Percentiles rank a stretch among this genome's conserved stretches.
Evolutionary conservation across 1,140 invertebrate species (phyloP).

Genomic region (Megathymus violae): DNA sequence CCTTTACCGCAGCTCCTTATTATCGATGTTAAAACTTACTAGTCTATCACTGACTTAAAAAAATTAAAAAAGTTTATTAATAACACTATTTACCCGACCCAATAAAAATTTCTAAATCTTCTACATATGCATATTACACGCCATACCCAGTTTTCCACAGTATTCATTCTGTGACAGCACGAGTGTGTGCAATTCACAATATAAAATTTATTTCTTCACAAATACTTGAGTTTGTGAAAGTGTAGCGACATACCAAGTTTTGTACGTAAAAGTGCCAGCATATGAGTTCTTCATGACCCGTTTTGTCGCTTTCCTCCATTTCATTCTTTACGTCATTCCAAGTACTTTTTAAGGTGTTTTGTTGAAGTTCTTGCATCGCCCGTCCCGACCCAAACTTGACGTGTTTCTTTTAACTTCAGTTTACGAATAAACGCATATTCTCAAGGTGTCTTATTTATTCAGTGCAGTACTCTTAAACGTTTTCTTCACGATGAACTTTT

Average conservation of each 20-base stretch:
- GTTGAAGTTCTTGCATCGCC: slow-evolving; percentile 50
- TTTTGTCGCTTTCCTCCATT: slow-evolving; percentile 18
- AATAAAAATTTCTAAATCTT: no score
- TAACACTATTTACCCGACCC: no score
- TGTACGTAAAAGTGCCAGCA: not conserved
- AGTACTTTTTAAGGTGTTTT: slow-evolving; percentile 49
- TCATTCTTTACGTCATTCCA: slow-evolving; percentile 31
- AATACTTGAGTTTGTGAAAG: not conserved
- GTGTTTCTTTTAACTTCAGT: slow-evolving; percentile 50
- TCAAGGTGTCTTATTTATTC: no score
- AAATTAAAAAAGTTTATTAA: no score
- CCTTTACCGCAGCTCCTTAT: no score
- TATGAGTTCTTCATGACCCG: slow-evolving; percentile 34
- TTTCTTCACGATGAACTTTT: not conserved
- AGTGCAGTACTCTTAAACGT: no score
- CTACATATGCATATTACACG: no score
- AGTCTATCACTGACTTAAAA: no score
- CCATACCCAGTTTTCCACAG: not conserved
- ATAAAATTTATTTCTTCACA: not conserved
- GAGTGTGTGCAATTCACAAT: not conserved
- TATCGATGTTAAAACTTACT: no score
- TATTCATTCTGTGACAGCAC: not conserved
- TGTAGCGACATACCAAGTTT: slow-evolving; percentile 9
- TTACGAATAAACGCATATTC: slow-evolving; percentile 16
- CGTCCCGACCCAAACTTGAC: slow-evolving; percentile 48